Conservation (phyloP, 2,797 vertebrate species). For the Clarias platycephalus region DNA sequence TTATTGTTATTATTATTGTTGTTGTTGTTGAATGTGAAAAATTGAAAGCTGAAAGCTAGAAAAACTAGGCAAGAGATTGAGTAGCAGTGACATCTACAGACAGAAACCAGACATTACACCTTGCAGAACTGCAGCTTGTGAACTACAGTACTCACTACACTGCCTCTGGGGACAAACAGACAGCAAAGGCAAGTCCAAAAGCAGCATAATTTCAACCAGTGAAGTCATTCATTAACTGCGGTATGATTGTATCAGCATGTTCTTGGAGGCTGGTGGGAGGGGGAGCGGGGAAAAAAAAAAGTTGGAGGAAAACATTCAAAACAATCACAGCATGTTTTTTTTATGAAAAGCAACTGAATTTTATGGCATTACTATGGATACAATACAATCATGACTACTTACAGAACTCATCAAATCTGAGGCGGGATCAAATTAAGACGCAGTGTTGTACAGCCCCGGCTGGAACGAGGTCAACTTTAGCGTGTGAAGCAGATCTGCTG, state of each 20-base stretch:
- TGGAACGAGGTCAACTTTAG: slow-evolving; percentile 20
- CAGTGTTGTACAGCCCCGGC: not conserved
- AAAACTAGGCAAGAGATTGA: slow-evolving; percentile 7
- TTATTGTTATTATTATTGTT: no score
- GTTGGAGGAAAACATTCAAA: slow-evolving; percentile 35
- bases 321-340: slow-evolving; percentile 1
- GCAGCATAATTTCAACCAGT: slow-evolving; percentile 52
- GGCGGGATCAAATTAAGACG: not conserved
- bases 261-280: slow-evolving; percentile 24
- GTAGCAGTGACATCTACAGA: slow-evolving; percentile 44
- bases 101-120: not conserved
- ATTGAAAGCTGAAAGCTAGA: slow-evolving; percentile 33
- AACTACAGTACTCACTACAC: not conserved
- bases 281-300: not conserved
- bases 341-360: slow-evolving; percentile 25
- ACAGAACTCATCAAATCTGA: not conserved
- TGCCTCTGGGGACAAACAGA: slow-evolving; percentile 18
- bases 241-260: slow-evolving; percentile 50
- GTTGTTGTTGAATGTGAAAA: no score
- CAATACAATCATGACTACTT: not conserved
- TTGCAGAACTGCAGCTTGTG: not conserved
- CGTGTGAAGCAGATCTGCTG: slow-evolving; percentile 8
- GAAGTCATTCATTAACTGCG: slow-evolving; percentile 53
- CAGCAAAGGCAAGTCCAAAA: slow-evolving; percentile 37
- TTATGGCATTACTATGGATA: not conserved